These are phyloP conservation scores for Novumbra hubbsi DNA, from an alignment of 2,797 vertebrate genomes.

Conservation along the genomic window DNA sequence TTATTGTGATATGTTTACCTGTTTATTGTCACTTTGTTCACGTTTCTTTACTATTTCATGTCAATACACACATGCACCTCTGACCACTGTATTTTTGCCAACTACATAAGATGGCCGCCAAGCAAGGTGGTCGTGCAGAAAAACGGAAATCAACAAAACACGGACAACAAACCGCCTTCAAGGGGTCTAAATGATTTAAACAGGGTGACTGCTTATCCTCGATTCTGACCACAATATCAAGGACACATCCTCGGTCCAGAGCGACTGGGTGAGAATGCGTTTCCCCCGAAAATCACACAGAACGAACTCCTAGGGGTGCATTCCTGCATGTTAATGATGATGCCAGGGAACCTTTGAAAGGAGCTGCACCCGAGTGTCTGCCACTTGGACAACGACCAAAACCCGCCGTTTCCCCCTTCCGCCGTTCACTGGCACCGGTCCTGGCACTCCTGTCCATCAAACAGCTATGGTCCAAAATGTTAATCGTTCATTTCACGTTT, in stretches of 20 bases:
- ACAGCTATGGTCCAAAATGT: not conserved
- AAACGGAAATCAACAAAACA: constrained; percentile 19
- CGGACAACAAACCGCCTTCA: constrained; percentile 21
- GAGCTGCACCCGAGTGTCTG: constrained; percentile 44
- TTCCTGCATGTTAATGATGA: constrained; percentile 72
- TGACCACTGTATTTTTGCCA: constrained; percentile 46
- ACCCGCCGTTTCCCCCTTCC: constrained; percentile 43
- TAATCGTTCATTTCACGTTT: constrained; percentile 20
- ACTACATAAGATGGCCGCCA: constrained; percentile 3
- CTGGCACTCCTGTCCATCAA: constrained; percentile 38
- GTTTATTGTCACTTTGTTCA: not conserved
- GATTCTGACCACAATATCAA: constrained; percentile 47
- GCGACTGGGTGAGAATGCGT: constrained; percentile 53
- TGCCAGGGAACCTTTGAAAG: constrained; percentile 57
- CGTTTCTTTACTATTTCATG: not conserved
- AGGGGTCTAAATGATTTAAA: constrained; percentile 54
- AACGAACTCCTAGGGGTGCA: constrained; percentile 58
- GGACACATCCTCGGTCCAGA: constrained; percentile 55
- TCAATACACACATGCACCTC: constrained; percentile 11
- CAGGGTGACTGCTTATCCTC: constrained; percentile 49
- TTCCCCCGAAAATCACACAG: constrained; percentile 64
- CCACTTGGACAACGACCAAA: constrained; percentile 60
- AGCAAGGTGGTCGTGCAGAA: not conserved
- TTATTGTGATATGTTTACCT: not conserved
- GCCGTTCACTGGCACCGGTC: not conserved